Base-by-base conservation (phyloP, 2,888 invertebrate species). In the Rhyacophila evoluta region DNA sequence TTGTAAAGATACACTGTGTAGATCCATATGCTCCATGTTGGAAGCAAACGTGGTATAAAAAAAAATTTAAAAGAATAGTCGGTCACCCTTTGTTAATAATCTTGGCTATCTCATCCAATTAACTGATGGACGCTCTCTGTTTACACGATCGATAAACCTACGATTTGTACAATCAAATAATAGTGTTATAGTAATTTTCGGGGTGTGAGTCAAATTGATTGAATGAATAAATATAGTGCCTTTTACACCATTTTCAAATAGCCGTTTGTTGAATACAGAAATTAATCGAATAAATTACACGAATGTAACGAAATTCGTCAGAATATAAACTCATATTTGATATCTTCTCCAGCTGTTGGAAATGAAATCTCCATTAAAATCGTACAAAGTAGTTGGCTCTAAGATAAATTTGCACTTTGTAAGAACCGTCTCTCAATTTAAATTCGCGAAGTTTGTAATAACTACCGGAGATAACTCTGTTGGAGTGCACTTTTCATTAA, bases 111-210 rank as follows among this genome's bases (percentile, higher is more conserved):
- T 71, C 36, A 77, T 79, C 71, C 79, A 79, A 77, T 77, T 79
- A 77, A 74, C 71, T 74, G 79, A 77, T 77, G 79, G 77, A 79
- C 74, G 38, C 74, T 55, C 69, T 69, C 19, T 79, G 77, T 77
- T 71, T 74, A 74, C 77, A 15, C 77, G 77, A 79, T 79, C 79
- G 69, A 79, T 79, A 74, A 37, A 74, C 29, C 39, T 27, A 15
- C 74, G 76, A 79, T 77, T 77, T 79, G 74, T 71, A 41, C 73
- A 41, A 68, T 75, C 75, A 75, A 28, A 67, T 25, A n/a, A n/a
- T 37, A 36, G 37, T 27, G 27, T 36, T 11, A 36, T 25, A 55
- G 10, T 6, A 4, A 25, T 25, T 25, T 55, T 15, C 25, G 10
- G 11, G 19, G 55, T 55, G 55, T 25, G 25, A 55, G 12, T 55